Conservation (phyloP, 2,797 vertebrate species). For the Paramormyrops hopkinsi region DNA sequence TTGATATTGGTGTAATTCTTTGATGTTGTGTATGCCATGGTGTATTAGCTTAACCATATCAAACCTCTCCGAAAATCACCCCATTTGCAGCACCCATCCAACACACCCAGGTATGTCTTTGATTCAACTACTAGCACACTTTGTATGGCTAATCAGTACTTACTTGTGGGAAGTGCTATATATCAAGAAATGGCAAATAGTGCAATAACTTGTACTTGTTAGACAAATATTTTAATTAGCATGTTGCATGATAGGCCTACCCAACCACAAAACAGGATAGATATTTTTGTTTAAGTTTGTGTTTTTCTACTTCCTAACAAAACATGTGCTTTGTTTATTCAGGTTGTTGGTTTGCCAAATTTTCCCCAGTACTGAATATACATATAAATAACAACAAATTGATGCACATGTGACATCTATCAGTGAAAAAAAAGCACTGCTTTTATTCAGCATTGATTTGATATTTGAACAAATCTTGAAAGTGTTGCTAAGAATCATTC, state of each 20-base stretch:
- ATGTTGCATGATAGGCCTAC: not conserved
- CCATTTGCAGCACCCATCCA: not conserved
- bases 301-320: not conserved
- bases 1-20: not conserved
- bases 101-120: not conserved
- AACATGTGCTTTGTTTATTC: not conserved
- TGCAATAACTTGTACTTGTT: not conserved
- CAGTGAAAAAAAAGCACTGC: not conserved
- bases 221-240: not conserved
- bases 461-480: not conserved
- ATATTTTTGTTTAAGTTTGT: not conserved
- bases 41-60: not conserved
- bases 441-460: slow-evolving; percentile 16
- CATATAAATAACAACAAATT: not conserved
- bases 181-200: not conserved
- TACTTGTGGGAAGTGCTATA: not conserved
- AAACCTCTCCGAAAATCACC: not conserved
- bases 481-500: slow-evolving; percentile 15
- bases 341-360: not conserved
- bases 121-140: not conserved
- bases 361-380: not conserved
- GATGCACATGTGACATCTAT: not conserved
- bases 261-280: not conserved
- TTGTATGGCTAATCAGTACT: not conserved
- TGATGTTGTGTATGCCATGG: not conserved